Evolutionary conservation across 2,797 vertebrate genomes (phyloP), one percentile per base, ranked within the genome.

Genomic region (Dendrocincla tyrannina): DNA sequence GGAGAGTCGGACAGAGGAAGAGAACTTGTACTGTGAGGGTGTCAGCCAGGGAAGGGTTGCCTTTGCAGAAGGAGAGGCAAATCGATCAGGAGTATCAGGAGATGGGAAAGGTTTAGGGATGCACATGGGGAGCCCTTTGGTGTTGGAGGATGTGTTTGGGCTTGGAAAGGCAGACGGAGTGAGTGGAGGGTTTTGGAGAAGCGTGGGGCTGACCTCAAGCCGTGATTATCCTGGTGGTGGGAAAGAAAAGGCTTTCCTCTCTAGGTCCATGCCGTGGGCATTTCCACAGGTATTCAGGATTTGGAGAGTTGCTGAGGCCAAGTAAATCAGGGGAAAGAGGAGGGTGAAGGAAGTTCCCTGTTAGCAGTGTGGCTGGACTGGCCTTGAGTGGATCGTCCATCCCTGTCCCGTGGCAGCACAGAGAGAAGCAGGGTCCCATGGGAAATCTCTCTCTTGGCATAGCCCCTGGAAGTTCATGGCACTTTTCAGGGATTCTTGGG

Each of bases 201-300:
- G 14, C 0, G 0, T 1, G 4, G 47, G 20, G 22, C 59, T 64
- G 53, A 46, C 24, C 18, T 87, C 46, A 59, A 62, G 20, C 52
- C 25, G 5, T 0, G 0, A 3, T 73, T 76, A 25, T 50, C 50
- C 47, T 85, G 47, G 18, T 68, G 63, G 6, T 62, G 39, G 50
- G n/a, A 82, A 73, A 72, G 74, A 52, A 83, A 33, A 30, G 28
- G 8, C 11, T 66, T 81, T 64, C 39, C 78, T 82, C 41, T 81
- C 39, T 35, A 23, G 46, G 27, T 82, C 30, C 1, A 0, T 62
- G 37, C 50, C 58, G 2, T 1, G 2, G 44, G 19, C 24, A 24
- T 18, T 85, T 24, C 13, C 27, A 27, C 8, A 30, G 41, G 28
- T 56, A 25, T 58, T 59, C 23, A 39, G 79, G 33, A 49, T 60